A percentile compares a stretch with the other conserved stretches of the same genome.
phyloP scores from a whole-genome alignment of 2,888 invertebrate species.

The Cataglyphis rosenhaueri region DNA sequence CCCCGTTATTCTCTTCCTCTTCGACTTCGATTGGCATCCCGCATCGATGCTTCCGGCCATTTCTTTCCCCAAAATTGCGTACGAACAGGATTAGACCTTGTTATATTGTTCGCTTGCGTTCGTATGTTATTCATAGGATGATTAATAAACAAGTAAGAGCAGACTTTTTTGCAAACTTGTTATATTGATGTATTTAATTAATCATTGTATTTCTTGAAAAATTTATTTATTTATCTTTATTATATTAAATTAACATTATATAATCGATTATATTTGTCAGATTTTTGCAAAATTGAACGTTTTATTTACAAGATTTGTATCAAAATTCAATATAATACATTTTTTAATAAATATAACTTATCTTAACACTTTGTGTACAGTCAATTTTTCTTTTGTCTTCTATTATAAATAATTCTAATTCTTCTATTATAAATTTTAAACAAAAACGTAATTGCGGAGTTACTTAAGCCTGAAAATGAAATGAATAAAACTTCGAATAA shows the following conservation, averaged over 20 bases:
- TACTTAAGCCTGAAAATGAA: slow-evolving; percentile 34
- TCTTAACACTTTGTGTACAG: neutral
- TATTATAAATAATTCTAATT: no score
- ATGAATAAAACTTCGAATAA: slow-evolving; percentile 31
- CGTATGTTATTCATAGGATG: neutral
- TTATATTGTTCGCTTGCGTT: slow-evolving; percentile 28
- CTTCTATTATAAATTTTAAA: slow-evolving; percentile 8
- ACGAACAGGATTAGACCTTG: slow-evolving; percentile 6
- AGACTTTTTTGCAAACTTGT: neutral
- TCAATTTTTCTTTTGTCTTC: neutral
- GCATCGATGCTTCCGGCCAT: slow-evolving; percentile 36
- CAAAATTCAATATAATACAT: neutral
- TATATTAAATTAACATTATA: neutral
- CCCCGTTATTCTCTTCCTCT: slow-evolving; percentile 64
- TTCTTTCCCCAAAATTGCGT: slow-evolving; percentile 10
- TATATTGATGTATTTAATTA: neutral
- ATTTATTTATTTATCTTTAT: neutral
- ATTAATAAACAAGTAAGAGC: slow-evolving; percentile 45
- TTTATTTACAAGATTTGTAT: neutral
- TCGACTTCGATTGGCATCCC: slow-evolving; percentile 57
- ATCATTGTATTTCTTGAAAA: neutral
- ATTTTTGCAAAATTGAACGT: neutral
- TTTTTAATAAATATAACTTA: neutral
- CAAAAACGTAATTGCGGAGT: slow-evolving; percentile 6
- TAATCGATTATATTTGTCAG: neutral